phyloP scores from a whole-genome alignment of 2,888 invertebrate genomes.

The Galeopsomyia nigrocyanea region DNA sequence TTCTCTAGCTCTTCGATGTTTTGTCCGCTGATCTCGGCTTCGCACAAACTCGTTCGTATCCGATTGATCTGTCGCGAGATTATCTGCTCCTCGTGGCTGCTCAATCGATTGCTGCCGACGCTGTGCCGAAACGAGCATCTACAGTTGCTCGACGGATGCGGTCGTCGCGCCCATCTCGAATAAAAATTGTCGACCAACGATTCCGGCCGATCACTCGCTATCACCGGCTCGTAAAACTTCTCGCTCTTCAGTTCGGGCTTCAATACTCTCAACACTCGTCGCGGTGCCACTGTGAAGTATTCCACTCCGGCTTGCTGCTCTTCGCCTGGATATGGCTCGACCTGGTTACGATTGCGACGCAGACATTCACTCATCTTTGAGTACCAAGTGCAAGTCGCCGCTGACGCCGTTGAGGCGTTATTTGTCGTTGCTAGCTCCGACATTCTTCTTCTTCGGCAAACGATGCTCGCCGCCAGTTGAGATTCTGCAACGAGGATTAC shows the following conservation, averaged over 20 bases:
- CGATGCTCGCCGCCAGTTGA: no score
- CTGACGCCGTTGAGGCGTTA: not conserved
- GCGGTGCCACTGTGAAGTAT: conserved; percentile 61
- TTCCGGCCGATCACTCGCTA: conserved; percentile 56
- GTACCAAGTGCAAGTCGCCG: conserved; percentile 54
- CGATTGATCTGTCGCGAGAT: conserved; percentile 62
- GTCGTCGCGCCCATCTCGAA: conserved; percentile 61
- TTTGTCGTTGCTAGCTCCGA: no score
- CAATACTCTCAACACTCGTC: conserved; percentile 61
- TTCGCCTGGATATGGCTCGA: conserved; percentile 57
- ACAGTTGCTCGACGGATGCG: conserved; percentile 64
- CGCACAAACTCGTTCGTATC: conserved; percentile 62
- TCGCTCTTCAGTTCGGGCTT: conserved; percentile 29
- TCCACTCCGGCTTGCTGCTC: conserved; percentile 63
- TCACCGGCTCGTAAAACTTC: conserved; percentile 25
- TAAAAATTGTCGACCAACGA: conserved; percentile 65
- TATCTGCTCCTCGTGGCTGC: conserved; percentile 57
- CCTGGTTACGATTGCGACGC: conserved; percentile 55
- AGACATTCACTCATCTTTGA: conserved; percentile 58
- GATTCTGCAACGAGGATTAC: not conserved
- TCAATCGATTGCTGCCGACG: conserved; percentile 47
- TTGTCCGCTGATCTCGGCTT: conserved; percentile 59
- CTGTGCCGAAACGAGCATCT: conserved; percentile 64
- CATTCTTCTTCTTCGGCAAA: no score
- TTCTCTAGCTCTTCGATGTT: conserved; percentile 60